These are phyloP conservation scores for Cantharis rustica DNA, from an alignment of 2,888 invertebrate genomes.

Conservation along the genomic window DNA sequence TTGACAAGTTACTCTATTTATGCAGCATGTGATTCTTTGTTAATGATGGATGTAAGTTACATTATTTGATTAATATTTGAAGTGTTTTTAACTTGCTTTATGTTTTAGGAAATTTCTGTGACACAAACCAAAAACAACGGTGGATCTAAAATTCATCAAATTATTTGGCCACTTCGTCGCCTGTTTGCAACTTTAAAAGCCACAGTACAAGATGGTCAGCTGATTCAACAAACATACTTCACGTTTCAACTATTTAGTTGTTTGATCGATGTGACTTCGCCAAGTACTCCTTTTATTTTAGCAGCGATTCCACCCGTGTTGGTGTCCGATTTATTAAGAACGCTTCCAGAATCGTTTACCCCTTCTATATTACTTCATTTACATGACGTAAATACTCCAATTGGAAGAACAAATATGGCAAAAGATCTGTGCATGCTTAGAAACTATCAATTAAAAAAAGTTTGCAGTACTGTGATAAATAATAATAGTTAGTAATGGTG, in stretches of 20 bases:
- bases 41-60: constrained; percentile 39
- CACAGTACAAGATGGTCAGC: constrained; percentile 66
- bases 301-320: constrained; percentile 77
- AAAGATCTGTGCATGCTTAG: constrained; percentile 85
- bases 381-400: constrained; percentile 76
- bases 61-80: not conserved
- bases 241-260: constrained; percentile 77
- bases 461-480: constrained; percentile 1
- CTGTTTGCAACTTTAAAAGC: constrained; percentile 72
- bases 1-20: constrained; percentile 57
- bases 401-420: constrained; percentile 83
- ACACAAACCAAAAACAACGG: constrained; percentile 47
- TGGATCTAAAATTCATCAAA: constrained; percentile 19
- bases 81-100: not conserved
- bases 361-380: constrained; percentile 75
- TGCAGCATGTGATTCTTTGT: constrained; percentile 44
- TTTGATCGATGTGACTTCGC: constrained; percentile 75
- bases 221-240: constrained; percentile 83
- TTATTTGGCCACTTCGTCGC: constrained; percentile 64
- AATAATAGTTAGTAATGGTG: not conserved
- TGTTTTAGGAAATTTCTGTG: constrained; percentile 45
- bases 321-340: constrained; percentile 79
- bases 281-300: constrained; percentile 61
- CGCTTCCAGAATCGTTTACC: constrained; percentile 76
- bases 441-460: constrained; percentile 71